Conservation (phyloP, 23 tunicate genomes). For the Ciona savignyi region DNA sequence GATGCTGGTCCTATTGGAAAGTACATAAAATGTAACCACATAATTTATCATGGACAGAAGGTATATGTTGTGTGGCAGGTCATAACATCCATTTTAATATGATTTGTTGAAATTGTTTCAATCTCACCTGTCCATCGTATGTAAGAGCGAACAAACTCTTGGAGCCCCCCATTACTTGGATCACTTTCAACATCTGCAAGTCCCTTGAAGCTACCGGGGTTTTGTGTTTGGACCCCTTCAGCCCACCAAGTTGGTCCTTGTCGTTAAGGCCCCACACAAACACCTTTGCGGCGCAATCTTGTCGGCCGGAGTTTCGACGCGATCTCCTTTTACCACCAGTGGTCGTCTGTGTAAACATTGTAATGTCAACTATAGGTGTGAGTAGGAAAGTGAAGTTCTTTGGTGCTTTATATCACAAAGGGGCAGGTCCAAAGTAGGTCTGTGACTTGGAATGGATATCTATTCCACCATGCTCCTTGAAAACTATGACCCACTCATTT, state of each 20-base stretch:
- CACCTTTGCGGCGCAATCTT: slow-evolving; percentile 25
- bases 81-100: too few species aligned
- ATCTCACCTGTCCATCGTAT: slow-evolving; percentile 64
- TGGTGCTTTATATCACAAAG: too few species aligned
- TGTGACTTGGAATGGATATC: too few species aligned
- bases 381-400: neutral
- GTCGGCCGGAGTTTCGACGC: neutral
- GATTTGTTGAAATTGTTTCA: too few species aligned
- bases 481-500: too few species aligned
- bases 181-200: slow-evolving; percentile 34
- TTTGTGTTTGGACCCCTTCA: slow-evolving; percentile 70
- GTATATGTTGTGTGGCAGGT: too few species aligned
- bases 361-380: neutral
- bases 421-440: too few species aligned
- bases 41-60: too few species aligned
- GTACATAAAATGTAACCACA: too few species aligned
- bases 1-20: too few species aligned
- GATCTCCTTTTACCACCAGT: neutral
- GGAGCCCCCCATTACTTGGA: slow-evolving; percentile 72
- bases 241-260: slow-evolving; percentile 77
- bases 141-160: slow-evolving; percentile 66
- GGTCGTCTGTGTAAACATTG: too few species aligned
- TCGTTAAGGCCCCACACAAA: slow-evolving; percentile 89
- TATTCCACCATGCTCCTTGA: too few species aligned
- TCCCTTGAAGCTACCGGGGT: slow-evolving; percentile 35